Percentiles rank a stretch among this genome's conserved stretches.
phyloP scores from a whole-genome alignment of 2,113 vertebrate species.

The Melierax canorus region DNA sequence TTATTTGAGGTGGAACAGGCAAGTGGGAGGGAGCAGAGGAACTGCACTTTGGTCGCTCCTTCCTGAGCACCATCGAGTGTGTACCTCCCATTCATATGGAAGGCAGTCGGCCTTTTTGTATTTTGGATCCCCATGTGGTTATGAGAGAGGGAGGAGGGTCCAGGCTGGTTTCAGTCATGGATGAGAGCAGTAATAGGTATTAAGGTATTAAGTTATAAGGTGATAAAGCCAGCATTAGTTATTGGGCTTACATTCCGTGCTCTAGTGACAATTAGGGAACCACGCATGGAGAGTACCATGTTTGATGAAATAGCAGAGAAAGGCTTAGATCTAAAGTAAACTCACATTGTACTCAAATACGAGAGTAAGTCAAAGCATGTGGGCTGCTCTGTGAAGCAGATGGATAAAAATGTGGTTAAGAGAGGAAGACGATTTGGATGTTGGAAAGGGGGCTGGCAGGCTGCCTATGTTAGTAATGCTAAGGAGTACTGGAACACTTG shows the following conservation, averaged over 20 bases:
- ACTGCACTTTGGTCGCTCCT: fast-evolving
- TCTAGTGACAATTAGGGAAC: neutral
- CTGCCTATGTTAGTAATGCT: constrained; percentile 59
- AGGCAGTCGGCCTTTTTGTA: neutral
- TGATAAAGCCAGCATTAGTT: neutral
- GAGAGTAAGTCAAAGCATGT: constrained; percentile 61
- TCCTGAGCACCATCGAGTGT: neutral
- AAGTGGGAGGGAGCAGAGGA: neutral
- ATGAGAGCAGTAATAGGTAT: neutral
- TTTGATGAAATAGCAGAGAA: neutral
- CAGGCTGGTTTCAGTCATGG: neutral
- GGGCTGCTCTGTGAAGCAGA: constrained; percentile 50
- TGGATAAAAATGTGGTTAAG: constrained; percentile 54
- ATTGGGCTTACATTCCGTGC: neutral
- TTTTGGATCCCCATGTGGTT: neutral
- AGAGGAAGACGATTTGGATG: constrained; percentile 45
- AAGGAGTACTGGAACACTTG: constrained; percentile 58
- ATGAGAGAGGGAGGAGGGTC: neutral
- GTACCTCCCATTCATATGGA: neutral
- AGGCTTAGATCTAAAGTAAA: constrained; percentile 28
- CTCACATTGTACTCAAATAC: constrained; percentile 63
- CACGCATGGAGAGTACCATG: neutral
- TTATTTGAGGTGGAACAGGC: neutral
- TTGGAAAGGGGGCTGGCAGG: constrained; percentile 56
- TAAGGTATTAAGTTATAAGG: neutral